These are phyloP conservation scores for Forbesichthys papilliferus DNA, from an alignment of 2,113 vertebrate genomes.

Conservation along the genomic window DNA sequence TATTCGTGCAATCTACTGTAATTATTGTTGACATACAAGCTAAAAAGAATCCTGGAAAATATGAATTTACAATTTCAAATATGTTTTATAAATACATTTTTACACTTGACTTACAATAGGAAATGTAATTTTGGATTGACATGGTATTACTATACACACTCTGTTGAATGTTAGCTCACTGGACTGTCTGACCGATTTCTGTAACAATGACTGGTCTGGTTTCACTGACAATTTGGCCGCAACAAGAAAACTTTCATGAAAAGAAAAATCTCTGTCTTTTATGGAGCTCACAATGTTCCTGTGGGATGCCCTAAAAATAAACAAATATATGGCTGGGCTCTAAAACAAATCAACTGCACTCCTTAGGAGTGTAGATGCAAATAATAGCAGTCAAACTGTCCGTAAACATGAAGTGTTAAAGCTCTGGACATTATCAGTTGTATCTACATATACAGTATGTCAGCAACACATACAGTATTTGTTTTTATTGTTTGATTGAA, in stretches of 20 bases:
- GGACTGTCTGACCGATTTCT: not conserved
- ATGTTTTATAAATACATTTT: not conserved
- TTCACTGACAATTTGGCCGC: conserved; percentile 8
- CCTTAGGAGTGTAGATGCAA: conserved; percentile 8
- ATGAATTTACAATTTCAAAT: not conserved
- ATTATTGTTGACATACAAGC: too few relatives aligned
- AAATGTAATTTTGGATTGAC: not conserved
- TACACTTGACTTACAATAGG: not conserved
- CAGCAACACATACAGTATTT: too few relatives aligned
- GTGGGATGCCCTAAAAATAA: not conserved
- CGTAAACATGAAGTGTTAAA: not conserved
- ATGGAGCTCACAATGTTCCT: conserved; percentile 8
- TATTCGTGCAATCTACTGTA: too few relatives aligned
- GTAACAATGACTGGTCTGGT: conserved; percentile 3
- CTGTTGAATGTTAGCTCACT: not conserved
- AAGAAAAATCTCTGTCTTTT: conserved; percentile 12
- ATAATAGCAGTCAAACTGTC: conserved; percentile 26
- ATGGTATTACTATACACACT: not conserved
- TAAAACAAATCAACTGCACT: conserved; percentile 17
- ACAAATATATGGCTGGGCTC: conserved; percentile 35
- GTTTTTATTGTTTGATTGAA: too few relatives aligned
- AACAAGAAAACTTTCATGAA: conserved; percentile 25
- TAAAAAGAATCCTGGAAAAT: not conserved
- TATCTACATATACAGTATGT: too few relatives aligned
- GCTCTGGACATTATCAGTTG: too few relatives aligned